These are phyloP conservation scores for Drosophila nannoptera DNA, from an alignment of 1,140 invertebrate species.

Conservation along the genomic window DNA sequence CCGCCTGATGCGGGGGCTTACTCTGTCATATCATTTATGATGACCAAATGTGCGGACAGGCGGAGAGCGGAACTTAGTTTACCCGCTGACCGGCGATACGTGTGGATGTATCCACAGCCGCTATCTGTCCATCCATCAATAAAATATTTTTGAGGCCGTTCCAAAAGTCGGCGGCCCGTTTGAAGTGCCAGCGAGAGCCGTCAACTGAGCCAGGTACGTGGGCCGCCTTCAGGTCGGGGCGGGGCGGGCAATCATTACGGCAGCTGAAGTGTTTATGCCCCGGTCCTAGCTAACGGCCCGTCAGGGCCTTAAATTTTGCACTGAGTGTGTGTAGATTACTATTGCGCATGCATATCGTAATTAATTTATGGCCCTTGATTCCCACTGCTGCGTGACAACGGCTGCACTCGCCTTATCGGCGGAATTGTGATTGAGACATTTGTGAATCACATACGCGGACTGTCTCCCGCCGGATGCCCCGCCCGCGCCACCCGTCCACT, in stretches of 20 bases:
- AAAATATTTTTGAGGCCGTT: constrained; percentile 24
- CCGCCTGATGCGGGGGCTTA: constrained; percentile 2
- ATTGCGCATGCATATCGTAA: constrained; percentile 37
- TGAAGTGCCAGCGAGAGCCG: constrained; percentile 40
- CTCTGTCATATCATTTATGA: constrained; percentile 32
- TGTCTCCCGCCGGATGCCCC: background rate
- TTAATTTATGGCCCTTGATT: constrained; percentile 39
- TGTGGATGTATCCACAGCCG: constrained; percentile 6
- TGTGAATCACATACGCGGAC: background rate
- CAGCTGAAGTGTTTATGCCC: constrained; percentile 64
- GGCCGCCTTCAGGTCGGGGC: too few relatives aligned
- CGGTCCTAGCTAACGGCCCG: constrained; percentile 51
- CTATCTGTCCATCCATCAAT: constrained; percentile 24
- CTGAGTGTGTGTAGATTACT: constrained; percentile 26
- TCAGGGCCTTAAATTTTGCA: constrained; percentile 53
- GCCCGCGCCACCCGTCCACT: background rate
- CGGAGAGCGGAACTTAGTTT: constrained; percentile 1
- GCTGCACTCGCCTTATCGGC: background rate
- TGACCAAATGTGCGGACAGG: constrained; percentile 4
- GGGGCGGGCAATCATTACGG: constrained; percentile 60
- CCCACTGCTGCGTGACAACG: constrained; percentile 9
- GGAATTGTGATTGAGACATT: background rate
- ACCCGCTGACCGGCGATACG: constrained; percentile 24
- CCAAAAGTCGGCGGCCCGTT: constrained; percentile 34
- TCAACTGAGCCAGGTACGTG: constrained; percentile 34